phyloP scores from a whole-genome alignment of 2,888 invertebrate genomes.

The Kryphioiulus occultus region DNA sequence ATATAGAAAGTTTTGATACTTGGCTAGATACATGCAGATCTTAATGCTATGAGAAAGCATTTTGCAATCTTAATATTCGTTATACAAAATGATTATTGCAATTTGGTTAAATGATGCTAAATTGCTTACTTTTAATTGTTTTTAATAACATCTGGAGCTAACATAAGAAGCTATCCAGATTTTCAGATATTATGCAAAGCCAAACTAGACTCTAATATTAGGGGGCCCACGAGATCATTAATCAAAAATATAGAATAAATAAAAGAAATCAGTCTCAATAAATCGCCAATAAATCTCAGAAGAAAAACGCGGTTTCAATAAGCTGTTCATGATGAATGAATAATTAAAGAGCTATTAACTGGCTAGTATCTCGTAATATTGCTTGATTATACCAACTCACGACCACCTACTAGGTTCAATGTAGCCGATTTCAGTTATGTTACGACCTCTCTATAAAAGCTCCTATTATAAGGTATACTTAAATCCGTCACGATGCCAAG shows the following conservation, averaged over 20 bases:
- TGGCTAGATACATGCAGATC: no score
- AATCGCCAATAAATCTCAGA: not conserved
- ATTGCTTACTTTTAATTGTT: not conserved
- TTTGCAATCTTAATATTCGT: no score
- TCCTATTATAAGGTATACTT: not conserved
- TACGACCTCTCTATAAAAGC: not conserved
- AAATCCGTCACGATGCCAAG: not conserved
- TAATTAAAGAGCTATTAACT: not conserved
- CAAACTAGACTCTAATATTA: not conserved
- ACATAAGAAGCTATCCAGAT: not conserved
- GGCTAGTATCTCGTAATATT: not conserved
- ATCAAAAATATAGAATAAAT: not conserved
- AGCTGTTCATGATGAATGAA: not conserved
- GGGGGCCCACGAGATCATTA: not conserved
- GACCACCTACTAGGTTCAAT: conserved; percentile 25
- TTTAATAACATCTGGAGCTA: not conserved
- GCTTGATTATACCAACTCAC: conserved; percentile 17
- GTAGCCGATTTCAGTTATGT: not conserved
- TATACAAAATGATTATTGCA: not conserved
- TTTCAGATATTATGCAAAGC: not conserved
- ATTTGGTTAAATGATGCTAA: no score
- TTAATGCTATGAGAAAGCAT: no score
- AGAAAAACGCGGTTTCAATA: not conserved
- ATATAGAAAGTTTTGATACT: no score
- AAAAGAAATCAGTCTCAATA: not conserved